phyloP scores from a whole-genome alignment of 1,140 invertebrate species.

The Dinothrombium tinctorium region DNA sequence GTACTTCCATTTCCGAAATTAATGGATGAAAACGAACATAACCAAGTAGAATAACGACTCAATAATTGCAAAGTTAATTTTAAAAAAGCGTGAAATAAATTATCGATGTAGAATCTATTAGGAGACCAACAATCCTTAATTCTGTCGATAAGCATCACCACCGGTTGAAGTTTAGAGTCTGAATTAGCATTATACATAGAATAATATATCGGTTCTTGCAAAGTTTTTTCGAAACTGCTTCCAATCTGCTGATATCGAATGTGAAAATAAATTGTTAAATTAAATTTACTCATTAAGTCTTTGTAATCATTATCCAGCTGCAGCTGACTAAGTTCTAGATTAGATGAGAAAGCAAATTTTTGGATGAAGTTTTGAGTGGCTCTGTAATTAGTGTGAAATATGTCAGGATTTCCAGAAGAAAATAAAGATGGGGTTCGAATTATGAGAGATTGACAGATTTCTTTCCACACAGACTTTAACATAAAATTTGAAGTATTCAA shows the following conservation, averaged over 20 bases:
- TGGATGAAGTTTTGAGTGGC: conserved; percentile 51
- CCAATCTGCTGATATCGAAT: conserved; percentile 59
- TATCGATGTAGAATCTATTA: conserved; percentile 38
- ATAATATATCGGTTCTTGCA: conserved; percentile 21
- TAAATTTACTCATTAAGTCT: conserved; percentile 59
- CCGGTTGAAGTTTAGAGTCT: conserved; percentile 14
- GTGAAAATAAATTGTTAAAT: conserved; percentile 33
- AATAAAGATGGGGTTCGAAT: conserved; percentile 54
- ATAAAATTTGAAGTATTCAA: conserved; percentile 37
- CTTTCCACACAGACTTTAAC: conserved; percentile 69
- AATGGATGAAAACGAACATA: conserved; percentile 15
- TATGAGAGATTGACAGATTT: conserved; percentile 32
- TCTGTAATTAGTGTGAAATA: conserved; percentile 36
- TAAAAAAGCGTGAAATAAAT: conserved; percentile 54
- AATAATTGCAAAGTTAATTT: conserved; percentile 58
- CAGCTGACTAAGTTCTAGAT: not conserved
- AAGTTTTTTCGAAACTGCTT: conserved; percentile 33
- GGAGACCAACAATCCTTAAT: conserved; percentile 42
- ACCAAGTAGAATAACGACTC: conserved; percentile 46
- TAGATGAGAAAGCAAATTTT: not conserved
- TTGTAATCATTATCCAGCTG: conserved; percentile 17
- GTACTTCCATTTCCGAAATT: not conserved
- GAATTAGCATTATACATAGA: conserved; percentile 10
- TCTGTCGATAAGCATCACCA: conserved; percentile 28
- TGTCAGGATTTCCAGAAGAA: conserved; percentile 64